Evolutionary conservation across 2,888 invertebrate genomes (phyloP).

Genomic region (Merodon equestris): DNA sequence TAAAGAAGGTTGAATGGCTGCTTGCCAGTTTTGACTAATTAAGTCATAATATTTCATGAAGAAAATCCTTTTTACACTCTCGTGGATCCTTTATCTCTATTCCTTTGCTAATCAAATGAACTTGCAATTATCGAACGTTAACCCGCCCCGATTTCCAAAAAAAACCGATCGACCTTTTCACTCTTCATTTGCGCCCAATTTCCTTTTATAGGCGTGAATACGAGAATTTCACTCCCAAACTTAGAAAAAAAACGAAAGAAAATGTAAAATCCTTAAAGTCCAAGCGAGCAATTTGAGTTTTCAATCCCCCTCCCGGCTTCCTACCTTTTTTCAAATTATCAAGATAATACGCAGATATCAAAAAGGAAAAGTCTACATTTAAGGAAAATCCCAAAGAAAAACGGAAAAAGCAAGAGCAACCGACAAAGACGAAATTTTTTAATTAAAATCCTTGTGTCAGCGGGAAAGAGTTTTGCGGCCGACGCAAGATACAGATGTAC

Average conservation of each 20-base stretch:
- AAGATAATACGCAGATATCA: constrained; percentile 57
- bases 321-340: constrained; percentile 42
- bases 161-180: not conserved
- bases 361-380: constrained; percentile 24
- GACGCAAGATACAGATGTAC: constrained; percentile 36
- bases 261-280: constrained; percentile 42
- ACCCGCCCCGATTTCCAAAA: not conserved
- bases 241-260: not conserved
- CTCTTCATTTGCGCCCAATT: constrained; percentile 39
- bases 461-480: constrained; percentile 61
- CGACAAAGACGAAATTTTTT: constrained; percentile 67
- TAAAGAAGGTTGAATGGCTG: too few relatives aligned
- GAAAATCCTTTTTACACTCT: too few relatives aligned
- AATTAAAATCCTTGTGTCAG: constrained; percentile 68
- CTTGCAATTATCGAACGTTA: constrained; percentile 13
- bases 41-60: too few relatives aligned
- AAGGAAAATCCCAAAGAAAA: too few relatives aligned
- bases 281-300: constrained; percentile 33
- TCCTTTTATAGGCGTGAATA: constrained; percentile 53
- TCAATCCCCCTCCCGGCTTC: constrained; percentile 47
- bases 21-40: too few relatives aligned
- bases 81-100: too few relatives aligned
- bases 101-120: constrained; percentile 3
- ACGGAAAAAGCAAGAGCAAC: constrained; percentile 64
- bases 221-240: constrained; percentile 8